Conservation (phyloP, 2,113 vertebrate genomes). For the Cynoglossus semilaevis region DNA sequence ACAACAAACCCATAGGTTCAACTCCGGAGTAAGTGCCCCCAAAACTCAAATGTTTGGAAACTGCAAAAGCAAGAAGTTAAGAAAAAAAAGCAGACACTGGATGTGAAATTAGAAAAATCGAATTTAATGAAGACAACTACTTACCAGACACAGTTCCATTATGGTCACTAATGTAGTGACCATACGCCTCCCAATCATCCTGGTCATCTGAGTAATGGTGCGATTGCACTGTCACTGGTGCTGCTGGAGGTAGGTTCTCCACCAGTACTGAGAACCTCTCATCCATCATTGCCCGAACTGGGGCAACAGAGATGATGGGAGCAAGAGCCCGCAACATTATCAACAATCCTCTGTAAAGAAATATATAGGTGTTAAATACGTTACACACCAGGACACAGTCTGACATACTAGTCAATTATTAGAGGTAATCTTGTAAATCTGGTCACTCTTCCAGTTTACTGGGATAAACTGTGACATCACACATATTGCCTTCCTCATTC, state of each 20-base stretch:
- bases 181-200: constrained; percentile 73
- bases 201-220: constrained; percentile 66
- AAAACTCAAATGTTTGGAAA: constrained; percentile 59
- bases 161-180: constrained; percentile 66
- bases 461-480: too few relatives aligned
- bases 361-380: not conserved
- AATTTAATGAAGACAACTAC: not conserved
- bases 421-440: too few relatives aligned
- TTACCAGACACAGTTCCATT: constrained; percentile 63
- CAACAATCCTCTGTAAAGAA: constrained; percentile 15
- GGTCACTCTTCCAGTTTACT: too few relatives aligned
- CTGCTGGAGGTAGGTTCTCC: constrained; percentile 56
- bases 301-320: constrained; percentile 50
- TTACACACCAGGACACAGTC: too few relatives aligned
- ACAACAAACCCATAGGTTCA: constrained; percentile 75
- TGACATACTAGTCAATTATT: too few relatives aligned
- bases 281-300: constrained; percentile 66
- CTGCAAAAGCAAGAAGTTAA: constrained; percentile 39
- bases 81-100: not conserved
- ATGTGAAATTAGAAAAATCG: too few relatives aligned
- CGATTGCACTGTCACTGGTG: constrained; percentile 61
- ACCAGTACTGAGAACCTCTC: constrained; percentile 62
- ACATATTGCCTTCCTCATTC: too few relatives aligned
- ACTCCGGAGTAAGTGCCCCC: constrained; percentile 73
- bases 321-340: constrained; percentile 3